Percentiles rank a stretch among this genome's conserved stretches.
Evolutionary conservation across 2,113 vertebrate species (phyloP).

Genomic region (Brachyhypopomus gauderio): DNA sequence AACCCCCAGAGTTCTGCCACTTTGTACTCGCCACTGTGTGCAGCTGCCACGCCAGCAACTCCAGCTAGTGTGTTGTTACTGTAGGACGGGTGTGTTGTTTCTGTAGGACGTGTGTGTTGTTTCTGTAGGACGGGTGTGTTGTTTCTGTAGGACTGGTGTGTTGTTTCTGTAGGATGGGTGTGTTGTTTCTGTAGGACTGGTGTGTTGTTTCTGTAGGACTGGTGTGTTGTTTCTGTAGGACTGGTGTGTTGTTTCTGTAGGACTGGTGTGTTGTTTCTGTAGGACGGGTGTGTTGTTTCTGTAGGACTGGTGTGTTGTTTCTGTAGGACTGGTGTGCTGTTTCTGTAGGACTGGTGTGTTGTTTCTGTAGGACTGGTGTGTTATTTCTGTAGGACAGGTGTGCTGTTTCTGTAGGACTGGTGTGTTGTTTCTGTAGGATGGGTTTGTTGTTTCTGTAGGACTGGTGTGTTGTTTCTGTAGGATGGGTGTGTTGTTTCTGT

Average conservation of each 20-base stretch:
- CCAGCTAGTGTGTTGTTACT: slow-evolving; percentile 44
- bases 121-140: too few species aligned
- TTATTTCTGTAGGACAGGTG: too few species aligned
- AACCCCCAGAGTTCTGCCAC: neutral
- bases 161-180: too few species aligned
- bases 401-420: slow-evolving; percentile 26
- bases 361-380: slow-evolving; percentile 27
- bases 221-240: slow-evolving; percentile 28
- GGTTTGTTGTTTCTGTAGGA: slow-evolving; percentile 6
- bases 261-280: slow-evolving; percentile 29
- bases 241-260: slow-evolving; percentile 31
- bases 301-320: slow-evolving; percentile 28
- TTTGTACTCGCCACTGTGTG: slow-evolving; percentile 3
- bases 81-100: too few species aligned
- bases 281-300: slow-evolving; percentile 30
- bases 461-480: too few species aligned
- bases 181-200: slow-evolving; percentile 26
- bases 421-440: neutral
- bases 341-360: slow-evolving; percentile 30
- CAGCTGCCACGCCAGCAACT: slow-evolving; percentile 2
- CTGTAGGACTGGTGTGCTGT: slow-evolving; percentile 28
- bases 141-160: slow-evolving; percentile 27
- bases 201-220: slow-evolving; percentile 31
- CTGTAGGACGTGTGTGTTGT: slow-evolving; percentile 31
- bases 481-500: too few species aligned